These are phyloP conservation scores for Heliangelus exortis DNA, from an alignment of 2,797 vertebrate genomes.

Conservation along the genomic window DNA sequence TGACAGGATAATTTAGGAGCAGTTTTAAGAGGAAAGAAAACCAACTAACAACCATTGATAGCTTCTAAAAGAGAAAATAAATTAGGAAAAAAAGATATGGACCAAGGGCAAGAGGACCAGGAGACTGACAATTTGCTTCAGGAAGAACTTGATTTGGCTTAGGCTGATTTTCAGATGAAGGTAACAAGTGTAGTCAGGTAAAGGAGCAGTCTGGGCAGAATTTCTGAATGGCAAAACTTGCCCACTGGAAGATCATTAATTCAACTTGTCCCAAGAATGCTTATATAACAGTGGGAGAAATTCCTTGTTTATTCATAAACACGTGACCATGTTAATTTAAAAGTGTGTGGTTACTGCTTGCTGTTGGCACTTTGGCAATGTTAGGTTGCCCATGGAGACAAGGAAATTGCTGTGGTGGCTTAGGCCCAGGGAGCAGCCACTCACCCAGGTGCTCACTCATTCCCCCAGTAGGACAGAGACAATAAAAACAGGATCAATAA, in stretches of 20 bases:
- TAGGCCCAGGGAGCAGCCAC: neutral
- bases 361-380: neutral
- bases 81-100: neutral
- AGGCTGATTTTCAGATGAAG: neutral
- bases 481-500: neutral
- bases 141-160: neutral
- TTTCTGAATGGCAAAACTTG: neutral
- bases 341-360: neutral
- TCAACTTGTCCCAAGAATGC: neutral
- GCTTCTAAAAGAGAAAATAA: neutral
- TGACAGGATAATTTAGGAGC: neutral
- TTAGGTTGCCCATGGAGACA: neutral
- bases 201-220: neutral
- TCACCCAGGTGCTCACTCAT: neutral
- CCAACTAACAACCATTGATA: neutral
- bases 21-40: neutral
- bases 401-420: neutral
- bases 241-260: neutral
- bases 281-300: neutral
- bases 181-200: neutral
- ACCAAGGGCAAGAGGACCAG: neutral
- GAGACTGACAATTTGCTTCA: neutral
- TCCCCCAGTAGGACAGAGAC: neutral
- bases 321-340: neutral
- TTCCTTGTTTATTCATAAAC: neutral